Evolutionary conservation across 2,888 invertebrate species (phyloP).

Genomic region (Drosophila testacea): DNA sequence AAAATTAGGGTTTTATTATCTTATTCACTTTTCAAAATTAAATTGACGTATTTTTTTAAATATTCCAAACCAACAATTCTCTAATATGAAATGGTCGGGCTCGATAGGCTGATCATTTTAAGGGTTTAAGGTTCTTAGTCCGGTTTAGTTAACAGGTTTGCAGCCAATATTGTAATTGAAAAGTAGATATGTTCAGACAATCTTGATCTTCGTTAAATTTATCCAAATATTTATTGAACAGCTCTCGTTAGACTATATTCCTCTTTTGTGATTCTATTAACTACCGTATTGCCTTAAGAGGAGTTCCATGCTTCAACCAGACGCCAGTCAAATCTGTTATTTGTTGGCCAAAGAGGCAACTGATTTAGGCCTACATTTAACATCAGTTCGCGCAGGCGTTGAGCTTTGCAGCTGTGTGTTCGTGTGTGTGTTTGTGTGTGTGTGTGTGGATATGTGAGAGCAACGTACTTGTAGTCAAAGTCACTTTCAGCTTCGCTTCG

Average conservation of each 20-base stretch:
- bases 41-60: too few species aligned
- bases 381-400: conserved; percentile 67
- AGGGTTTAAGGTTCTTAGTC: too few species aligned
- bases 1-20: too few species aligned
- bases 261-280: conserved; percentile 44
- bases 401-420: conserved; percentile 36
- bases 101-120: too few species aligned
- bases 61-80: too few species aligned
- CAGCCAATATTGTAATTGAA: too few species aligned
- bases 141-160: too few species aligned
- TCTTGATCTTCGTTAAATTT: too few species aligned
- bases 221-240: conserved; percentile 17
- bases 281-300: conserved; percentile 66
- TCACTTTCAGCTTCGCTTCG: conserved; percentile 79
- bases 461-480: conserved; percentile 78
- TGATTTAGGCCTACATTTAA: conserved; percentile 56
- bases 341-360: conserved; percentile 42
- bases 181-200: too few species aligned
- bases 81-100: too few species aligned
- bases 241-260: conserved; percentile 10
- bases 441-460: conserved; percentile 35
- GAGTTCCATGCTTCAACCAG: conserved; percentile 35
- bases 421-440: conserved; percentile 14
- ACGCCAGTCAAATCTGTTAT: conserved; percentile 57
- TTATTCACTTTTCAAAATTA: too few species aligned